These are phyloP conservation scores for Drosophila siamana DNA, from an alignment of 2,888 invertebrate genomes.

Conservation along the genomic window DNA sequence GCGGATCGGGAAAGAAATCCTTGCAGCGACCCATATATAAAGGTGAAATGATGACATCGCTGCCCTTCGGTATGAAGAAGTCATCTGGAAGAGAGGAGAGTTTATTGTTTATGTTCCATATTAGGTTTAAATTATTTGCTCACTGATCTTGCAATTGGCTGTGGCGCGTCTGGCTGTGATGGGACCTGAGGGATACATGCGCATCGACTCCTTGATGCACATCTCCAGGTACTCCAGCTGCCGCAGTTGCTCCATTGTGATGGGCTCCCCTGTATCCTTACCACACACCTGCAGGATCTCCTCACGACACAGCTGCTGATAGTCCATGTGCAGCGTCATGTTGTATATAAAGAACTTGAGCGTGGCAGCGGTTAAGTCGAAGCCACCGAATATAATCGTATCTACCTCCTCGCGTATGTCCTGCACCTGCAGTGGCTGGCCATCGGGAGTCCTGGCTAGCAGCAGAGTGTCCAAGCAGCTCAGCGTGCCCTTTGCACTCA, in stretches of 20 bases:
- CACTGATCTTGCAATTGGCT: constrained; percentile 63
- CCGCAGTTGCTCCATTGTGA: constrained; percentile 55
- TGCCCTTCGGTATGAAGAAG: constrained; percentile 64
- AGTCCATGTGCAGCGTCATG: constrained; percentile 62
- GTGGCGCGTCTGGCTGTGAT: constrained; percentile 53
- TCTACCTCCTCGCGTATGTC: constrained; percentile 74
- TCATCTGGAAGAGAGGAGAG: constrained; percentile 42
- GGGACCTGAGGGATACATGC: constrained; percentile 74
- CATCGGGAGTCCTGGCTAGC: constrained; percentile 45
- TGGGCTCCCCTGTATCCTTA: constrained; percentile 32
- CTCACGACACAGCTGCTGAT: constrained; percentile 68
- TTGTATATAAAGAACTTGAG: constrained; percentile 71
- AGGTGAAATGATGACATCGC: constrained; percentile 65
- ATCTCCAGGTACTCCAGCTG: constrained; percentile 71
- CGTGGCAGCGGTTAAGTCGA: constrained; percentile 68
- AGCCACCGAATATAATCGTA: constrained; percentile 71
- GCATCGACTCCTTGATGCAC: constrained; percentile 74
- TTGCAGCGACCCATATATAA: constrained; percentile 69
- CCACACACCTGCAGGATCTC: constrained; percentile 69
- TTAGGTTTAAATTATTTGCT: constrained; percentile 1
- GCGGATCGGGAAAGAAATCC: constrained; percentile 67
- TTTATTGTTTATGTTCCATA: not conserved
- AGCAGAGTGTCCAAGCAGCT: constrained; percentile 58
- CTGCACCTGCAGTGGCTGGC: constrained; percentile 34
- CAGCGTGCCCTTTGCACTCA: not conserved